Percentiles rank a stretch among this genome's conserved stretches.
phyloP scores from a whole-genome alignment of 2,113 vertebrate species.

The Carassius carassius region DNA sequence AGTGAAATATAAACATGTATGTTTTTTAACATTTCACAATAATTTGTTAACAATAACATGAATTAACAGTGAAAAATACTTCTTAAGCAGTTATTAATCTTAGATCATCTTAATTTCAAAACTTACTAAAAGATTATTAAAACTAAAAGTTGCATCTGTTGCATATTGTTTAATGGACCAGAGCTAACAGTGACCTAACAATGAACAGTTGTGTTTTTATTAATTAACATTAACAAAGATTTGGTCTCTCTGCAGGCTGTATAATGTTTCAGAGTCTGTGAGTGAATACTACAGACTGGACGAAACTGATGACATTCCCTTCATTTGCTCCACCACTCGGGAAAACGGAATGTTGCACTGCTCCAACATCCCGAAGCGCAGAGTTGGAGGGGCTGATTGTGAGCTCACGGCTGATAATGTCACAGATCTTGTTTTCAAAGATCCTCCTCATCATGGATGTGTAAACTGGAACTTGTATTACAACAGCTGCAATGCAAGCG shows the following conservation, averaged over 20 bases:
- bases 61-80: no score
- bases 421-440: slow-evolving; percentile 6
- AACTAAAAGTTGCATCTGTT: no score
- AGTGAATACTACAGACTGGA: slow-evolving; percentile 87
- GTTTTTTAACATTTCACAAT: no score
- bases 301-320: slow-evolving; percentile 88
- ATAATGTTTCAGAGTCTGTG: slow-evolving; percentile 85
- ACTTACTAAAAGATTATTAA: no score
- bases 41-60: no score
- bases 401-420: slow-evolving; percentile 71
- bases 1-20: no score
- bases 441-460: slow-evolving; percentile 72
- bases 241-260: slow-evolving; percentile 72
- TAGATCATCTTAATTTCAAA: no score
- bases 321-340: slow-evolving; percentile 90
- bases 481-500: slow-evolving; percentile 87
- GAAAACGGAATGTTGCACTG: slow-evolving; percentile 96
- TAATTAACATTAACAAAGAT: no score
- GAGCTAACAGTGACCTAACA: no score
- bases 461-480: slow-evolving; percentile 98
- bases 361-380: slow-evolving; percentile 84
- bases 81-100: no score
- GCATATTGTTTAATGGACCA: no score
- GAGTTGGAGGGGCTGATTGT: slow-evolving; percentile 82
- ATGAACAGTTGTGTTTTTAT: no score